Base-by-base conservation (phyloP, 2,797 vertebrate species). In the Mus caroli region DNA sequence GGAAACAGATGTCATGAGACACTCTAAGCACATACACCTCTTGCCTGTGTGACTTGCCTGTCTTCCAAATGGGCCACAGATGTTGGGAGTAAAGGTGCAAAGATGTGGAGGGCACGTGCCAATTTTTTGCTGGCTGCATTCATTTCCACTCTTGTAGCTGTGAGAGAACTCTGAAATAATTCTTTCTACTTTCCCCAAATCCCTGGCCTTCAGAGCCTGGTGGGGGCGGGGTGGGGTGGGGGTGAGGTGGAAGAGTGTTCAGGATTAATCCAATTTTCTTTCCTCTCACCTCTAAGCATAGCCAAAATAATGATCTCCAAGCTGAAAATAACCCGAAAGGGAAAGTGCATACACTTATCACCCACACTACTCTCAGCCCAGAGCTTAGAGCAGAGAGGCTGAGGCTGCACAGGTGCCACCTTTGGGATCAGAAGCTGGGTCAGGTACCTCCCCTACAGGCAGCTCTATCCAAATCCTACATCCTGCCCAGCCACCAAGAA, bases 221-320 rank as follows among this genome's bases (percentile, higher is more conserved):
- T n/a, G n/a, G n/a, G n/a, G n/a, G n/a, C n/a, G n/a, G n/a, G n/a
- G n/a, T n/a, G n/a, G n/a, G n/a, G n/a, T n/a, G 54, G 50, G 26
- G 54, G 64, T 76, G n/a, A 28, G 58, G 64, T 83, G n/a, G 34
- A 78, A 60, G 22, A n/a, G 50, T 24, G 3, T 9, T 96, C 58
- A 77, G 83, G 64, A 91, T 92, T 62, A 93, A 90, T 77, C 43
- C 54, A 82, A 58, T 88, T 56, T 95, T 83, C 24, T 95, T 95
- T 94, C 77, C 60, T 90, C 79, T 95, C n/a, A 73, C 52, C 64
- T 97, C 31, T 8, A 91, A 31, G 31, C 28, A 52, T 26, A 46
- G 56, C 88, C 82, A 92, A 94, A 92, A 73, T 76, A 95, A 91
- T 67, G 40, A 85, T 77, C 52, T 76, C 91, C 82, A 96, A 89